These are phyloP conservation scores for Nesogale talazaci DNA, from an alignment of 2,113 vertebrate genomes.

Conservation along the genomic window DNA sequence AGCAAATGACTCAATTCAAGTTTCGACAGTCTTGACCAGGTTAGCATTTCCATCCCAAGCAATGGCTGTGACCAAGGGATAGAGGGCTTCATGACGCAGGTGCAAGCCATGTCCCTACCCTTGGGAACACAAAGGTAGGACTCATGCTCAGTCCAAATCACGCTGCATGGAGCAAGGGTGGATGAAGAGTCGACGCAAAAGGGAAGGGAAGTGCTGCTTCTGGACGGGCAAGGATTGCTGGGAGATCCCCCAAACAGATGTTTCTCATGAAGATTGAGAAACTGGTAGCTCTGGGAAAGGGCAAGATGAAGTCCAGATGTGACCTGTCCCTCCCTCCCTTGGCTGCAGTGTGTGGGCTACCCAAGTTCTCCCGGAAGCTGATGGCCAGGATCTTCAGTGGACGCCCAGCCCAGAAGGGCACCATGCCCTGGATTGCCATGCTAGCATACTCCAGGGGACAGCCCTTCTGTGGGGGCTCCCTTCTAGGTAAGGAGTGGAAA, in stretches of 20 bases:
- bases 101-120: neutral
- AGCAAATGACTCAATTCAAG: neutral
- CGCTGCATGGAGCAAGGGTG: neutral
- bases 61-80: neutral
- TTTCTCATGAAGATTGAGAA: too few relatives aligned
- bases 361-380: slow-evolving; percentile 75
- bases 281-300: neutral
- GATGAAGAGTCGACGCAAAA: neutral
- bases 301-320: neutral
- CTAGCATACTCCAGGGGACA: slow-evolving; percentile 59
- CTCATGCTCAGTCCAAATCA: neutral
- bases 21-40: neutral
- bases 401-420: slow-evolving; percentile 68
- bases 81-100: neutral
- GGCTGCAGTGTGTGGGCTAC: slow-evolving; percentile 84
- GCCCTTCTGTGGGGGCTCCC: slow-evolving; percentile 84
- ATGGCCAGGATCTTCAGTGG: slow-evolving; percentile 78
- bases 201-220: neutral
- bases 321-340: slow-evolving; percentile 49
- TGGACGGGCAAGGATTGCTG: neutral
- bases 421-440: slow-evolving; percentile 85
- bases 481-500: slow-evolving; percentile 81
- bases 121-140: neutral
- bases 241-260: neutral
- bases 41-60: neutral